Evolutionary conservation across 2,797 vertebrate species (phyloP), one percentile per base, ranked within the genome.

Genomic region (Molothrus ater): DNA sequence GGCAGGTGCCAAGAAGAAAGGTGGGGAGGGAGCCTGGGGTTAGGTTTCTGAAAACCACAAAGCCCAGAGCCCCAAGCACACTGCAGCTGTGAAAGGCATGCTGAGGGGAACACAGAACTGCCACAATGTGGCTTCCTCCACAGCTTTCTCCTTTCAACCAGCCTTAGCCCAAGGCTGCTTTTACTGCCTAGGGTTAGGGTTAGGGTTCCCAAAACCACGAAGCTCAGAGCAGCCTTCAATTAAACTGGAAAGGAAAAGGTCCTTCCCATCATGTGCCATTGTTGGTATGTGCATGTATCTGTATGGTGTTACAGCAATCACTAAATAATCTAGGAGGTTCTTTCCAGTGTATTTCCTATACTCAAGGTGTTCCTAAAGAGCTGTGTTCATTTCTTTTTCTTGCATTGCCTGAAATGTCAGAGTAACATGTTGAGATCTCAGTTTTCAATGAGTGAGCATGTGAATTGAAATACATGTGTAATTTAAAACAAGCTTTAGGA

Each of bases 401-500:
- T 84, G 63, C 43, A 36, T 47, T 86, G 79, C 68, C 60, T 89
- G 68, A 87, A 89, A 93, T 76, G 40, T 56, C 69, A 86, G 69
- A 71, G 34, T 78, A 89, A 18, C 24, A 70, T 80, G 78, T 80
- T 93, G 74, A 71, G 60, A 78, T 70, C 74, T 85, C 76, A 45
- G 13, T 68, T 93, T 92, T 95, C 87, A 88, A 57, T 88, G 79
- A 71, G 7, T 7, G 17, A 89, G 26, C 15, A n/a, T n/a, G 19
- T 68, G 48, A 92, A 43, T 56, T 83, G 59, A 68, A 92, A 86
- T 71, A 78, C 19, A 8, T 53, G 12, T 13, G 31, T 84, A 86
- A 91, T 24, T 87, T 82, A 64, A 82, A 89, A 56, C 74, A 87
- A 93, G 42, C 19, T 92, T 84, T 61, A 78, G 48, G 36, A 57